These are phyloP conservation scores for Pseudochirops cupreus DNA, from an alignment of 2,797 vertebrate species.

Conservation along the genomic window DNA sequence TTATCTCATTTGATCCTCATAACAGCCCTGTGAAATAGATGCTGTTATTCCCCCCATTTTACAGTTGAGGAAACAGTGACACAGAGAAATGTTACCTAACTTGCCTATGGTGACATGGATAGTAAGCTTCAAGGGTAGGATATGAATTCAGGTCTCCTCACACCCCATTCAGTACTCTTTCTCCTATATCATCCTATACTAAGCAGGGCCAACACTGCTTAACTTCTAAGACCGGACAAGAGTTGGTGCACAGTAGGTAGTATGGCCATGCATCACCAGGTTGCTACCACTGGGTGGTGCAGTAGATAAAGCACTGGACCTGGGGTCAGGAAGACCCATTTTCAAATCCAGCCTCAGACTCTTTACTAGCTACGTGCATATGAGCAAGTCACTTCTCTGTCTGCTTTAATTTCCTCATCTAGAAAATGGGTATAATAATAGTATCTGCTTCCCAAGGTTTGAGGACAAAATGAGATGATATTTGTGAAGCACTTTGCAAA, in stretches of 20 bases:
- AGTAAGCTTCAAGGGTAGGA: background rate
- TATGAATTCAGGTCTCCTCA: no score
- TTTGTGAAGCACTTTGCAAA: background rate
- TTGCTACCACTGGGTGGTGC: background rate
- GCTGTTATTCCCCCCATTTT: background rate
- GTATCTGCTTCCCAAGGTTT: background rate
- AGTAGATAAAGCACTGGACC: background rate
- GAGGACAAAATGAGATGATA: background rate
- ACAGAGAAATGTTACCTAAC: background rate
- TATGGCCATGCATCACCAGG: background rate
- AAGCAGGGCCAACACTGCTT: background rate
- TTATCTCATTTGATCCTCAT: background rate
- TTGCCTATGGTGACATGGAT: background rate
- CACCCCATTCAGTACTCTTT: background rate
- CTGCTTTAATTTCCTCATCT: background rate
- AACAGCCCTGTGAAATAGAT: background rate
- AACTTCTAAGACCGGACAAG: background rate
- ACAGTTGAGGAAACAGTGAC: background rate
- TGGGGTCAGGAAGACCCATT: no score
- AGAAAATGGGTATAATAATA: background rate
- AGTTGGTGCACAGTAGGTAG: background rate
- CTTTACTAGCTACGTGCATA: background rate
- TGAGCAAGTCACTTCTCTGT: background rate
- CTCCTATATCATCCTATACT: background rate
- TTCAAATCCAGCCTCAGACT: background rate